Evolutionary conservation across 2,888 invertebrate species (phyloP).

Genomic region (Zygothrica quintamaculata): DNA sequence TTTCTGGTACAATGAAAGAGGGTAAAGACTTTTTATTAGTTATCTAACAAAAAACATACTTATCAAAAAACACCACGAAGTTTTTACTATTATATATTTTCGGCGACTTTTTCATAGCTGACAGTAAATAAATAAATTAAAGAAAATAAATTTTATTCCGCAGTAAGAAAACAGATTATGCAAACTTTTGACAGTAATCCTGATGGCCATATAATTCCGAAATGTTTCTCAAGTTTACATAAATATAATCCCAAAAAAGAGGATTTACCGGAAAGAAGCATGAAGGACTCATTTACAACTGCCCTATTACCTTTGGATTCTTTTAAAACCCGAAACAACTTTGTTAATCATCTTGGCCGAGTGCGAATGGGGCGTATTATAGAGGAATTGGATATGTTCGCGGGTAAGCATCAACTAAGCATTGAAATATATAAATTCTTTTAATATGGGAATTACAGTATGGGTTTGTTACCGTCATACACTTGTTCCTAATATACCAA

Average conservation of each 20-base stretch:
- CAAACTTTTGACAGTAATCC: slow-evolving; percentile 72
- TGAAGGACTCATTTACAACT: slow-evolving; percentile 88
- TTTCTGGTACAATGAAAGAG: slow-evolving; percentile 58
- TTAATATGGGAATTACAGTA: slow-evolving; percentile 84
- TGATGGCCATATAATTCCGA: slow-evolving; percentile 84
- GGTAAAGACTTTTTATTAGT: slow-evolving; percentile 48
- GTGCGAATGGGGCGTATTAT: slow-evolving; percentile 89
- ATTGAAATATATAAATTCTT: no score
- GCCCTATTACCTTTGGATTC: slow-evolving; percentile 88
- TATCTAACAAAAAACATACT: no score
- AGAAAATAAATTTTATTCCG: background rate
- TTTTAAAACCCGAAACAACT: slow-evolving; percentile 87
- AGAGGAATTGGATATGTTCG: slow-evolving; percentile 92
- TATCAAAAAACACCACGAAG: no score
- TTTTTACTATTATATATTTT: no score
- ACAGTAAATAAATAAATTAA: no score
- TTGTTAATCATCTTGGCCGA: slow-evolving; percentile 86
- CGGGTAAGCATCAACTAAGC: slow-evolving; percentile 87
- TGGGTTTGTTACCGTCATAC: slow-evolving; percentile 89
- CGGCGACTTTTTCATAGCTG: no score
- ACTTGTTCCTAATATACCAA: slow-evolving; percentile 86
- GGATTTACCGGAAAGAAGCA: slow-evolving; percentile 87
- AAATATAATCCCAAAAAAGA: slow-evolving; percentile 86
- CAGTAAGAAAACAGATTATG: slow-evolving; percentile 73
- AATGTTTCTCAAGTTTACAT: slow-evolving; percentile 85